Conservation (phyloP, 1,140 invertebrate genomes). For the Zophobas atratus region DNA sequence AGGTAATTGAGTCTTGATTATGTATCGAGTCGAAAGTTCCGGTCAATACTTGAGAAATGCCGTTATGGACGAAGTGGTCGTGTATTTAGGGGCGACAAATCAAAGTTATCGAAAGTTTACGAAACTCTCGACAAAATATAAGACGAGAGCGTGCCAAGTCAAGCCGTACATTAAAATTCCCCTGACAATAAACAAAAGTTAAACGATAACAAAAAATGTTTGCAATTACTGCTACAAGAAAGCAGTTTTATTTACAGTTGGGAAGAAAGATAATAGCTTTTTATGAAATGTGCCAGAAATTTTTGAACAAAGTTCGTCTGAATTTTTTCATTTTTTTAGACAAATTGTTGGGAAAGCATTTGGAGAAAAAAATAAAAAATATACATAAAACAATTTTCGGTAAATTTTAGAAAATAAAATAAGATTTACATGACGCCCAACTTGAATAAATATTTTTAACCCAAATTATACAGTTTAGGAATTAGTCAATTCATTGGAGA, state of each 20-base stretch:
- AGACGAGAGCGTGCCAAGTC: conserved; percentile 34
- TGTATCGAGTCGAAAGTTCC: conserved; percentile 18
- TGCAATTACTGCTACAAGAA: not conserved
- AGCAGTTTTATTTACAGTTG: not conserved
- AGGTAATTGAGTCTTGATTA: conserved; percentile 22
- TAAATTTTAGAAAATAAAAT: too few species aligned
- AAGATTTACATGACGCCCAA: too few species aligned
- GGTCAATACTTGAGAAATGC: conserved; percentile 25
- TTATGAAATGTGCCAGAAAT: too few species aligned
- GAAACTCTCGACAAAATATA: conserved; percentile 23
- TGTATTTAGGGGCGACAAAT: conserved; percentile 31
- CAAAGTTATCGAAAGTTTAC: conserved; percentile 35
- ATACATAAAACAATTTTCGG: too few species aligned
- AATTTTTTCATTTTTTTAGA: too few species aligned
- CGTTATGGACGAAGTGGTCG: conserved; percentile 17
- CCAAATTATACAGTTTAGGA: too few species aligned
- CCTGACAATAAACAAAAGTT: conserved; percentile 16
- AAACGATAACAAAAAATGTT: not conserved
- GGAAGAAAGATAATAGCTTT: too few species aligned
- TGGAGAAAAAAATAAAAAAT: too few species aligned
- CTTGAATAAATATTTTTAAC: too few species aligned
- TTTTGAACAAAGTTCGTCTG: too few species aligned
- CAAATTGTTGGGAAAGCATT: too few species aligned
- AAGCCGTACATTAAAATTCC: conserved; percentile 33
- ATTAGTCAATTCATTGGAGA: too few species aligned